Base-by-base conservation (phyloP, 2,113 vertebrate genomes). In the Suncus etruscus region DNA sequence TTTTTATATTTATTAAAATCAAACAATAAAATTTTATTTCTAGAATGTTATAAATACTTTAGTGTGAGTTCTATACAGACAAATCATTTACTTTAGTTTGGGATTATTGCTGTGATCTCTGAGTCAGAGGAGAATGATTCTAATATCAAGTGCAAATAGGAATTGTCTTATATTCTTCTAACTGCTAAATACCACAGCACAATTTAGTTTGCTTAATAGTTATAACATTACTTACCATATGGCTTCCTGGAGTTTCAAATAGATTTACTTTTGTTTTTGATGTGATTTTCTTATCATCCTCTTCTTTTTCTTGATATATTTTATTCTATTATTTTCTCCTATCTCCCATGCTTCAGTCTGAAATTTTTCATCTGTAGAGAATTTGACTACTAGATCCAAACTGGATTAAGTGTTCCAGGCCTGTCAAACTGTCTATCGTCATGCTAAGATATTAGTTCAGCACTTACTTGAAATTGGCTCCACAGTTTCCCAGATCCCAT, bases 1-100 rank as follows among this genome's bases (percentile, higher is more conserved):
- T 54, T 81, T 83, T 79, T 54, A 77, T 47, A 6, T 32, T 8
- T 50, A 78, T 91, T 58, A 91, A 88, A 95, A 88, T 76, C 63
- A 86, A 45, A 73, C 76, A 77, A 70, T 10, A 85, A 24, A 6
- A 72, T 85, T 88, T 91, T 89, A 54, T 81, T 31, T 75, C 47
- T 0, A 63, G 12, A n/a, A 73, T 20, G 12, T 73, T 15, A 9
- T 78, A 68, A 74, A 78, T 29, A 75, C 39, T 68, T 86, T 58
- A 47, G 16, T 68, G 11, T 1, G 79, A 31, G 50, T 54, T 54
- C 12, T 68, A 86, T n/a, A 45, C 8, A 18, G 18, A 78, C 16
- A 75, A 8, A 50, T 18, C 20, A 86, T 39, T 83, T 83, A 14
- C 66, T 79, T 86, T 15, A 75, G 9, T 6, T 78, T 63, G 48